A percentile compares a stretch with the other conserved stretches of the same genome.
Evolutionary conservation across 2,888 invertebrate species (phyloP).

Genomic region (Tuta absoluta): DNA sequence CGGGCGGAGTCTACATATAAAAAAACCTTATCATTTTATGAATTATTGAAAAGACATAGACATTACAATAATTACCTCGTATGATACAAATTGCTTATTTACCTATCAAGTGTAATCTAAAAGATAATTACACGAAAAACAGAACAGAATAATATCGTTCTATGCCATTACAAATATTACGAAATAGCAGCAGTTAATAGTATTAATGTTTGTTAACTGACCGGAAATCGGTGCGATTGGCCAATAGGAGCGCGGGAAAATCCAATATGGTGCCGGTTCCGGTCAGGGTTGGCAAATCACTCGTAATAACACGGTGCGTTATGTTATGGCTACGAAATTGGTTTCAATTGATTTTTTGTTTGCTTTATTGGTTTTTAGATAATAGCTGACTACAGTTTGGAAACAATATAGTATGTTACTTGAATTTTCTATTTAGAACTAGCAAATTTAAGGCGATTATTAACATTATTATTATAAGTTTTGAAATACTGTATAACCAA

Average conservation of each 20-base stretch:
- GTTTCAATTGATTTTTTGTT: slow-evolving; percentile 44
- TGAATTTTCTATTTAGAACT: too few species aligned
- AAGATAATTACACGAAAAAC: slow-evolving; percentile 28
- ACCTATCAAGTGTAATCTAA: slow-evolving; percentile 28
- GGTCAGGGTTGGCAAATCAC: slow-evolving; percentile 53
- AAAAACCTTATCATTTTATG: neutral
- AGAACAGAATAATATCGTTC: slow-evolving; percentile 26
- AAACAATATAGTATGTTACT: neutral
- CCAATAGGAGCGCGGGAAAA: slow-evolving; percentile 63
- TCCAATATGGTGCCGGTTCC: slow-evolving; percentile 70
- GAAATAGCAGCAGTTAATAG: slow-evolving; percentile 35
- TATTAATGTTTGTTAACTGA: slow-evolving; percentile 31
- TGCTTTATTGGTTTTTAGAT: slow-evolving; percentile 30
- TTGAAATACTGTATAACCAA: too few species aligned
- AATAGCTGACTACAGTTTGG: neutral
- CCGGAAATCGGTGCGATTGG: slow-evolving; percentile 71
- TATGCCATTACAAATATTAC: slow-evolving; percentile 28
- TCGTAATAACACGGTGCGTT: slow-evolving; percentile 53
- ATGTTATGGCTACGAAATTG: slow-evolving; percentile 48
- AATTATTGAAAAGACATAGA: slow-evolving; percentile 7
- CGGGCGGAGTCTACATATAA: neutral
- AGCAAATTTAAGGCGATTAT: too few species aligned
- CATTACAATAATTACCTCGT: slow-evolving; percentile 3
- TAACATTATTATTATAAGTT: too few species aligned
- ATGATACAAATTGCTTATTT: slow-evolving; percentile 10